Evolutionary conservation across 2,888 invertebrate species (phyloP).

Genomic region (Exocentrus adspersus): DNA sequence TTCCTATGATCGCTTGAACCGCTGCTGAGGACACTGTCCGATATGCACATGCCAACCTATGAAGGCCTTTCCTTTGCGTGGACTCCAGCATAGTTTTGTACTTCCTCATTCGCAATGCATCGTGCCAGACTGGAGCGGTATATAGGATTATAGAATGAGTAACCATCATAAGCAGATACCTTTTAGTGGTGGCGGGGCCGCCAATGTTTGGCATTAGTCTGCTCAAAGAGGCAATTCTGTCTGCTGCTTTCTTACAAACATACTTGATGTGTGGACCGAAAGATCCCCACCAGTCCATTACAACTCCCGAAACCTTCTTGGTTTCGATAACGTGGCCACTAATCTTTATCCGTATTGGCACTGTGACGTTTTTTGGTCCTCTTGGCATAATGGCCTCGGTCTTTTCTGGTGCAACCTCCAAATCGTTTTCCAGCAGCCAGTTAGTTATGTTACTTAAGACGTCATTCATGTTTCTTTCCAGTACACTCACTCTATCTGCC

Average conservation of each 20-base stretch:
- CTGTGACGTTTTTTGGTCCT: neutral
- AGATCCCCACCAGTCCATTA: neutral
- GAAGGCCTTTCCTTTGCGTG: too few relatives aligned
- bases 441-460: too few relatives aligned
- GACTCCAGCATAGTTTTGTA: too few relatives aligned
- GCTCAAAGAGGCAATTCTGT: neutral
- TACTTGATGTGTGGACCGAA: neutral
- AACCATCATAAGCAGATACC: neutral
- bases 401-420: conserved; percentile 1
- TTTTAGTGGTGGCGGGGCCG: neutral
- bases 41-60: too few relatives aligned
- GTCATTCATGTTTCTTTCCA: too few relatives aligned
- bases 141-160: neutral
- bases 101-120: neutral
- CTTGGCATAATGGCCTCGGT: neutral
- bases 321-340: too few relatives aligned
- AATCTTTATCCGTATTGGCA: too few relatives aligned
- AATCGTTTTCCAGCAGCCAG: too few relatives aligned
- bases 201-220: neutral
- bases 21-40: too few relatives aligned
- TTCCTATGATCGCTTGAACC: too few relatives aligned
- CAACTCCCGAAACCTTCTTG: neutral
- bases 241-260: neutral
- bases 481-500: too few relatives aligned
- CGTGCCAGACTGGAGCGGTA: neutral